Conservation (phyloP, 2,113 vertebrate species). For the Acrocephalus kingi region DNA sequence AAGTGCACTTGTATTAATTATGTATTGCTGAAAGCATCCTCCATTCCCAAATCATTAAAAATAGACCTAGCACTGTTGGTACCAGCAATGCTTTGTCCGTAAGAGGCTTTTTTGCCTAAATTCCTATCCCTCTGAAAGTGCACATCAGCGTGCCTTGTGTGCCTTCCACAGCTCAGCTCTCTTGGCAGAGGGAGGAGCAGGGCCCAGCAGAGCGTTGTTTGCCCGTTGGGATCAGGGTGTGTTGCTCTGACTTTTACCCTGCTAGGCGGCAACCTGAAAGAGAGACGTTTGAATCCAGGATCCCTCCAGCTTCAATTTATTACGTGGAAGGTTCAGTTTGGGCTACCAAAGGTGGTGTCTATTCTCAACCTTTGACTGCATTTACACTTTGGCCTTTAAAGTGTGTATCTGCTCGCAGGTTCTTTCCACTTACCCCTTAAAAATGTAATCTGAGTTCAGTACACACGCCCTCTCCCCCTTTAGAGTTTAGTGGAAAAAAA, state of each 20-base stretch:
- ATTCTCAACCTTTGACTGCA: background rate
- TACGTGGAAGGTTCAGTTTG: fast-evolving
- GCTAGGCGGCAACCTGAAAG: background rate
- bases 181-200: background rate
- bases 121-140: background rate
- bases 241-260: background rate
- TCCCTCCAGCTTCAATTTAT: background rate
- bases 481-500: background rate
- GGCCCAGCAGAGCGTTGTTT: fast-evolving
- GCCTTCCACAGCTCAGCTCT: background rate
- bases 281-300: background rate
- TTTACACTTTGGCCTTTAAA: background rate
- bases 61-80: background rate
- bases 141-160: fast-evolving
- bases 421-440: background rate
- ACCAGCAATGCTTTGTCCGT: fast-evolving
- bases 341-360: background rate
- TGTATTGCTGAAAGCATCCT: background rate
- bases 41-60: background rate
- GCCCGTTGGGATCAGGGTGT: background rate
- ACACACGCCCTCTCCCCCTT: fast-evolving
- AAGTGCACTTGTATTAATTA: conserved; percentile 5
- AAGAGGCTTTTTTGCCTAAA: background rate
- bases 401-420: background rate
- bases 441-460: background rate